These are phyloP conservation scores for Orthosia cruda DNA, from an alignment of 2,888 invertebrate genomes.

Conservation along the genomic window DNA sequence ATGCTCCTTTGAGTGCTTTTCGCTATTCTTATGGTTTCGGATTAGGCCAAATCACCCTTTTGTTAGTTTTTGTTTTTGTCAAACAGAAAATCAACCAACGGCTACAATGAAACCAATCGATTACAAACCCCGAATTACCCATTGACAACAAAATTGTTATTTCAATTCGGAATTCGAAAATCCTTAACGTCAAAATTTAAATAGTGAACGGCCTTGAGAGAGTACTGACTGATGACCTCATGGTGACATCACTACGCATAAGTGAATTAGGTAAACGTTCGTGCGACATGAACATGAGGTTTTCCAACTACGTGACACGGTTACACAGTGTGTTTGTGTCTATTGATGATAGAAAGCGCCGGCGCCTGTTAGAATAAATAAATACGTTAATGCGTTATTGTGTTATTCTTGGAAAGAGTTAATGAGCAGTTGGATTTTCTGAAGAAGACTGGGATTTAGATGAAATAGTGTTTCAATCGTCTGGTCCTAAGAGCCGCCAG, in stretches of 20 bases:
- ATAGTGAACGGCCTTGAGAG: constrained; percentile 67
- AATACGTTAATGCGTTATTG: constrained; percentile 40
- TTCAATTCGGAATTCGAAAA: constrained; percentile 41
- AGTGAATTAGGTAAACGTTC: constrained; percentile 69
- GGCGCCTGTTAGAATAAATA: constrained; percentile 58
- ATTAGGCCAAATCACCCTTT: too few relatives aligned
- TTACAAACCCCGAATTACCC: constrained; percentile 17
- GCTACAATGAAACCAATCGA: constrained; percentile 3
- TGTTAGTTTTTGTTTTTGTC: too few relatives aligned
- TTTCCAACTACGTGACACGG: constrained; percentile 62
- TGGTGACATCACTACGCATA: constrained; percentile 73
- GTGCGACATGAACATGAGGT: constrained; percentile 33
- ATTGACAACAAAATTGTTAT: constrained; percentile 31
- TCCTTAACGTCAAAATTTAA: constrained; percentile 57
- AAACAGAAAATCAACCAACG: not conserved
- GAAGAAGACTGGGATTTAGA: not conserved
- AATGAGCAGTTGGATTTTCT: not conserved
- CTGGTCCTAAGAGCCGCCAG: not conserved
- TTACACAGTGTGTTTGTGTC: constrained; percentile 36
- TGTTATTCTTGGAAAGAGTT: constrained; percentile 37
- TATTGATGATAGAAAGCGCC: constrained; percentile 54
- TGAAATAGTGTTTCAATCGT: not conserved
- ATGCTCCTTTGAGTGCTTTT: too few relatives aligned
- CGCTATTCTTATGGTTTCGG: too few relatives aligned
- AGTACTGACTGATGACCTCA: constrained; percentile 67